phyloP scores from a whole-genome alignment of 2,888 invertebrate genomes.

The Lepidocyrtinus sp. region DNA sequence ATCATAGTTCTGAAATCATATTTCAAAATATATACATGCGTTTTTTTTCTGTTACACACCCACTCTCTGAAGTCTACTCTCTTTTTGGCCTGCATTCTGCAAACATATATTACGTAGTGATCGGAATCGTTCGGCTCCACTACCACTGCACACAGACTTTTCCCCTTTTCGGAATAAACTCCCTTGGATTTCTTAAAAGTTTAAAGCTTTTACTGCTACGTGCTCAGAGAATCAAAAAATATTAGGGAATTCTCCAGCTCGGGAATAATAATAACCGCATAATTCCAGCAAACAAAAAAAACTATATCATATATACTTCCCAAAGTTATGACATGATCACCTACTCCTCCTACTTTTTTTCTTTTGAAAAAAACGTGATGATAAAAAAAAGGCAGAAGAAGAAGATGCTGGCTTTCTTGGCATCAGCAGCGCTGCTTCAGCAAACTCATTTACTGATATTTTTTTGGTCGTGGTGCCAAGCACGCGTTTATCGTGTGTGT shows the following conservation, averaged over 20 bases:
- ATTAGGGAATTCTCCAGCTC: neutral
- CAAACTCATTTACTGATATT: neutral
- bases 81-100: too few species aligned
- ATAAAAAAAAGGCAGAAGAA: neutral
- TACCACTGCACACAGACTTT: too few species aligned
- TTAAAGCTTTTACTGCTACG: neutral
- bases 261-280: constrained; percentile 4
- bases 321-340: constrained; percentile 54
- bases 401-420: constrained; percentile 23
- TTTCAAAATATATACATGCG: neutral
- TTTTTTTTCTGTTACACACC: constrained; percentile 30
- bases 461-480: constrained; percentile 53
- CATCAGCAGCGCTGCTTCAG: too few species aligned
- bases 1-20: constrained; percentile 4
- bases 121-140: constrained; percentile 8
- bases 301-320: constrained; percentile 26
- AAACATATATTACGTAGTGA: neutral
- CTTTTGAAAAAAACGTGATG: neutral
- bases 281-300: constrained; percentile 26
- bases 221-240: constrained; percentile 15
- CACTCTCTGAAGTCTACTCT: too few species aligned
- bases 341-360: constrained; percentile 52
- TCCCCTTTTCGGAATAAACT: too few species aligned
- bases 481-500: constrained; percentile 54
- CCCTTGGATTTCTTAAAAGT: neutral